These are phyloP conservation scores for Gymnothorax reevesii DNA, from an alignment of 2,797 vertebrate species.

Conservation along the genomic window DNA sequence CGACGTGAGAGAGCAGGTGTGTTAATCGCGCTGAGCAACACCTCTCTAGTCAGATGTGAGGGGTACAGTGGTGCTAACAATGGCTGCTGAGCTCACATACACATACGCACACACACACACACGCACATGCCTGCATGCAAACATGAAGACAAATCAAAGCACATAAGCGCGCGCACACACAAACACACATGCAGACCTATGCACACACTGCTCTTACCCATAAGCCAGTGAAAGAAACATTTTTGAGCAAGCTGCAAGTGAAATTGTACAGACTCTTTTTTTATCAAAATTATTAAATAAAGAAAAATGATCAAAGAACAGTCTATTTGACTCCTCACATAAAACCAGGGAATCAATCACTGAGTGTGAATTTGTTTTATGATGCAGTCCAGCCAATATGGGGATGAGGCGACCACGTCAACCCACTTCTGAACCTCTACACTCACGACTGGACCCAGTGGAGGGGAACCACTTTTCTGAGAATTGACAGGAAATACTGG, in stretches of 20 bases:
- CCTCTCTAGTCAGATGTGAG: background rate
- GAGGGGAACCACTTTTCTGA: slow-evolving; percentile 20
- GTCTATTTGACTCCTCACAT: background rate
- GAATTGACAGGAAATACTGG: slow-evolving; percentile 56
- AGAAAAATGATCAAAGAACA: background rate
- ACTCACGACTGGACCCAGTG: background rate
- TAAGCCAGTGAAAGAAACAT: background rate
- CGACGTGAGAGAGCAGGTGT: background rate
- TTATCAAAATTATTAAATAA: background rate
- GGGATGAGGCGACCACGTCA: background rate
- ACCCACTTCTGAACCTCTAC: background rate
- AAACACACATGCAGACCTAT: background rate
- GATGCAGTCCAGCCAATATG: background rate
- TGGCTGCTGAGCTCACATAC: background rate
- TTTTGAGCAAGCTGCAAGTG: background rate
- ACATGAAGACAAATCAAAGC: background rate
- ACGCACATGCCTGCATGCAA: background rate
- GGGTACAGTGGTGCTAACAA: background rate
- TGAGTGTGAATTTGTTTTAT: background rate
- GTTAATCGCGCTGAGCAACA: background rate
- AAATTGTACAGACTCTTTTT: no score
- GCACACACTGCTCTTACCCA: background rate
- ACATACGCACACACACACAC: background rate
- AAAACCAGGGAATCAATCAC: background rate
- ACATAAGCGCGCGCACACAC: no score